Evolutionary conservation across 2,888 invertebrate species (phyloP), one percentile per base, ranked within the genome.

Genomic region (Caenorhabditis sp.): DNA sequence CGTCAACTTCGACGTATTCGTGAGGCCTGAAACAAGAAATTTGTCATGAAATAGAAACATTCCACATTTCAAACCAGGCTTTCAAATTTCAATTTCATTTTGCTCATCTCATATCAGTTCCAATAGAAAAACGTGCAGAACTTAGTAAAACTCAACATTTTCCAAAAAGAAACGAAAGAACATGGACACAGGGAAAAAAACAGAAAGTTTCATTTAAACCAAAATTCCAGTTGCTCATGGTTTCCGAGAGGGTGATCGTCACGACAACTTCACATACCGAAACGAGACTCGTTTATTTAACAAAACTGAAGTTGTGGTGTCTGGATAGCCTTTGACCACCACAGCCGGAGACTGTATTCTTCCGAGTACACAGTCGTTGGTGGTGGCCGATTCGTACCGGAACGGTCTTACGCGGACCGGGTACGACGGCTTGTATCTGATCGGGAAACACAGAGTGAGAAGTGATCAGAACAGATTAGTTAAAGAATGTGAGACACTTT

Each of bases 1-100:
- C 90, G 53, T 88, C 89, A 40, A 91, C 90, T 79, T 91, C 90
- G 20, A 88, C 80, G 70, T 90, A 90, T 74, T 90, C 90, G 50
- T 81, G 81, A 26, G 90, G 88, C 50, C 90, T 90, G 85, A 56
- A 88, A 83, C 53, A n/a, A 6, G 22, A 35, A 32, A 53, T 35
- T 22, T 47, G 15, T n/a, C 47, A 22, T 1, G 51, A 6, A 26
- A 62, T 3, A 26, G 28, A 18, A n/a, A 11, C 32, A 11, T 20
- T 18, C 18, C 22, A 13, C 40, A 13, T 40, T 13, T 32, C 28
- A 47, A 40, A 18, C 44, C n/a, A 56, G 28, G 20, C 40, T 18
- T 69, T n/a, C 35, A 28, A 3, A 18, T 37, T 53, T 18, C 55
- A n/a, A 55, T n/a, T 1, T 18, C 56, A 26, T 56, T 56, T 26